Conservation (phyloP, 2,113 vertebrate genomes). For the Ceuthmochares aereus region DNA sequence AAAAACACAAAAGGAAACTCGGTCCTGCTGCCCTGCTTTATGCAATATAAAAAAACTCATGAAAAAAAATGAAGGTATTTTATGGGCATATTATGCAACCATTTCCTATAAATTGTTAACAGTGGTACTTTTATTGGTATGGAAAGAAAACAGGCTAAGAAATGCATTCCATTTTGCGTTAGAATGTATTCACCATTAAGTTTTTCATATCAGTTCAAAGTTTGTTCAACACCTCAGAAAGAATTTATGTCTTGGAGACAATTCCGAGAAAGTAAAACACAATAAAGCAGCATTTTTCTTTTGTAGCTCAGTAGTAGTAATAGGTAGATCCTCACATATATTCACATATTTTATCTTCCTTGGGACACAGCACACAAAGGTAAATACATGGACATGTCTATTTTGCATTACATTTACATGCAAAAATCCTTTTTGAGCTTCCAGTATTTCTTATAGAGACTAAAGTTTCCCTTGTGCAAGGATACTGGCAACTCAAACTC, state of each 20-base stretch:
- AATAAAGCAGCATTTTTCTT: neutral
- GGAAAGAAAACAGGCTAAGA: neutral
- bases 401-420: neutral
- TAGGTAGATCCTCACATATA: neutral
- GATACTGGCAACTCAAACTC: neutral
- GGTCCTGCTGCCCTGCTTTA: neutral
- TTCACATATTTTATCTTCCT: neutral
- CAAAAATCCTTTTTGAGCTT: neutral
- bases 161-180: neutral
- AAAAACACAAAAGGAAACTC: neutral
- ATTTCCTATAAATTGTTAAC: neutral
- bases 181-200: neutral
- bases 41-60: neutral
- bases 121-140: neutral
- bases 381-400: neutral
- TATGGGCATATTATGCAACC: slow-evolving; percentile 9
- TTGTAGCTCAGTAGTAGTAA: neutral
- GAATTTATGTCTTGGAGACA: neutral
- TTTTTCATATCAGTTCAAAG: neutral
- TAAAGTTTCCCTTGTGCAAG: neutral
- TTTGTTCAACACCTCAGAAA: neutral
- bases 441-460: neutral
- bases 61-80: neutral
- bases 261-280: neutral
- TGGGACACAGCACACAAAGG: neutral